A percentile compares a stretch with the other conserved stretches of the same genome.
Evolutionary conservation across 2,888 invertebrate species (phyloP).

Genomic region (Hymenopus coronatus): DNA sequence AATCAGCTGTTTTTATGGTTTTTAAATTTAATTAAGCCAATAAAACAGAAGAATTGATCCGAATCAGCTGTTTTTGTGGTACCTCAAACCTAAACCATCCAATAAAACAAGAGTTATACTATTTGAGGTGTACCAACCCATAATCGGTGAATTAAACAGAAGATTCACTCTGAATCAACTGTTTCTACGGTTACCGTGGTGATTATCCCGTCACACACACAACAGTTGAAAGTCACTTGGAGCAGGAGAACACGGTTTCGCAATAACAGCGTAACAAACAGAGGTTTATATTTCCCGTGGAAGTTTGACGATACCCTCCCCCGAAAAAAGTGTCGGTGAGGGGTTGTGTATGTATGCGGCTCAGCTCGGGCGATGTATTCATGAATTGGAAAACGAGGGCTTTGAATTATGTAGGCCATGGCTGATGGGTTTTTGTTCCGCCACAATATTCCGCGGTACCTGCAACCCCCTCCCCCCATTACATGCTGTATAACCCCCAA

Average conservation of each 20-base stretch:
- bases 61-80: too few species aligned
- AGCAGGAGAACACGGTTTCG: background rate
- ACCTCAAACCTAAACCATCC: too few species aligned
- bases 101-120: too few species aligned
- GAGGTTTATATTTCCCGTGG: background rate
- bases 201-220: background rate
- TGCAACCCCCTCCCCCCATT: background rate
- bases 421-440: conserved; percentile 26
- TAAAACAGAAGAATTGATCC: too few species aligned
- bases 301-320: background rate
- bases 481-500: background rate
- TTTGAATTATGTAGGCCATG: conserved; percentile 26
- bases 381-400: conserved; percentile 28
- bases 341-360: background rate
- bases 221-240: background rate
- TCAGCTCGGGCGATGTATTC: background rate
- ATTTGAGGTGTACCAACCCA: too few species aligned
- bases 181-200: background rate
- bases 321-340: too few species aligned
- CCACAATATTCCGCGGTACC: conserved; percentile 21
- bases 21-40: too few species aligned
- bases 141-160: too few species aligned
- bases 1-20: background rate
- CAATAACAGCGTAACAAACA: background rate
- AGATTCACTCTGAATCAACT: background rate